Conservation (phyloP, 2,888 invertebrate genomes). For the Rhamphomyia laevipes region DNA sequence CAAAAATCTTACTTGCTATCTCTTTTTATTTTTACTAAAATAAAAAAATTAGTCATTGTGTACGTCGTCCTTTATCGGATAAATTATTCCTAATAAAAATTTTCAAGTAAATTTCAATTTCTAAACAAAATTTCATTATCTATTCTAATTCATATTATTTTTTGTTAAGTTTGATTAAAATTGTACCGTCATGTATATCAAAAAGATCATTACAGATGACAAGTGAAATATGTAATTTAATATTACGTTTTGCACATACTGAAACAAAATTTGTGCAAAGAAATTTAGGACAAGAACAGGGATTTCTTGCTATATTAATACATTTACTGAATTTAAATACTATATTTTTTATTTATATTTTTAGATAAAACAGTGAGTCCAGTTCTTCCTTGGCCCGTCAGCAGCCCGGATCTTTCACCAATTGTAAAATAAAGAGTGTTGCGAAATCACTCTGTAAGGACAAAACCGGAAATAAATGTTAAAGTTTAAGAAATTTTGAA, state of each 20-base stretch:
- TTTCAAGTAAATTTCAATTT: slow-evolving; percentile 7
- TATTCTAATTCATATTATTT: neutral
- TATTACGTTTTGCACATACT: slow-evolving; percentile 21
- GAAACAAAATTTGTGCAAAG: slow-evolving; percentile 24
- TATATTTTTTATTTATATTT: neutral
- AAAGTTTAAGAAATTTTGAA: no score
- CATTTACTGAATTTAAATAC: slow-evolving; percentile 10
- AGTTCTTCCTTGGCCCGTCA: no score
- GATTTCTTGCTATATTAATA: slow-evolving; percentile 11
- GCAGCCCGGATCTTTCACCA: no score
- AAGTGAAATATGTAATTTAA: slow-evolving; percentile 27
- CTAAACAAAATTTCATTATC: no score
- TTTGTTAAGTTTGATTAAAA: slow-evolving; percentile 8
- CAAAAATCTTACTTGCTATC: no score
- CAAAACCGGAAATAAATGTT: no score
- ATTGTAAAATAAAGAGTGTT: no score
- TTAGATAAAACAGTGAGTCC: no score
- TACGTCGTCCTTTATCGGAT: no score
- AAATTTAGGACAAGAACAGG: slow-evolving; percentile 27
- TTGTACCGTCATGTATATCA: slow-evolving; percentile 6
- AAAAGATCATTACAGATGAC: slow-evolving; percentile 19
- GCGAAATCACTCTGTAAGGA: no score
- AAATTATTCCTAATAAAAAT: slow-evolving; percentile 5
- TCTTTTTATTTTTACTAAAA: no score
- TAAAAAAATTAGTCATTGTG: no score